Conservation (phyloP, 2,113 vertebrate genomes). For the Psittacula cyanocephala region DNA sequence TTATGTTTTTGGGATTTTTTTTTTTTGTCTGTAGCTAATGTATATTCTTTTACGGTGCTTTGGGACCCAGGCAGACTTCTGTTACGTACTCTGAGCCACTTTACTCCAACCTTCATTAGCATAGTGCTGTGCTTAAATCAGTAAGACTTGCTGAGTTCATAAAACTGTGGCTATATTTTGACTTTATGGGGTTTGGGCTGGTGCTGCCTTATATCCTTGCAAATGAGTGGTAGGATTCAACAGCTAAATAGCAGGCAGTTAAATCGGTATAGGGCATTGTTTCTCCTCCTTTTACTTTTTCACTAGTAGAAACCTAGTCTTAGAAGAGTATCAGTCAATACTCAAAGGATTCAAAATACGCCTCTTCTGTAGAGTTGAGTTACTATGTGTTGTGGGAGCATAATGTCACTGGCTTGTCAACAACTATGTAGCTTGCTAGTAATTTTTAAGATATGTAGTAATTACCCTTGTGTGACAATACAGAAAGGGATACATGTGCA, state of each 20-base stretch:
- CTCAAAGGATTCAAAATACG: neutral
- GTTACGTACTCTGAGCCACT: neutral
- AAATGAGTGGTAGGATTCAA: neutral
- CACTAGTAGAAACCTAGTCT: neutral
- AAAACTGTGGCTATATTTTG: neutral
- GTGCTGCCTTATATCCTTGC: neutral
- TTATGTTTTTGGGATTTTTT: neutral
- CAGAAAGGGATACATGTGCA: accelerated
- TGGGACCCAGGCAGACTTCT: neutral
- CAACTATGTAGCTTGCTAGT: neutral
- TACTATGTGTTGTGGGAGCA: neutral
- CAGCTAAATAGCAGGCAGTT: neutral
- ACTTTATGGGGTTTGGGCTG: neutral
- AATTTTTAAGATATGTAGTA: neutral
- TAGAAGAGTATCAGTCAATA: neutral
- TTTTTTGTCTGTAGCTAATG: neutral
- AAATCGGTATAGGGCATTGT: neutral
- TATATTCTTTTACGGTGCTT: neutral
- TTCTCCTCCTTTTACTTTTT: neutral
- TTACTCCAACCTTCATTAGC: neutral
- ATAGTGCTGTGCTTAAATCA: neutral
- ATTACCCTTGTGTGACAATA: neutral
- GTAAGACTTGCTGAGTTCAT: neutral
- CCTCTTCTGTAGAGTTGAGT: neutral
- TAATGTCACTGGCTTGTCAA: neutral